Evolutionary conservation across 2,113 vertebrate species (phyloP).

Genomic region (Rhinogobius similis): DNA sequence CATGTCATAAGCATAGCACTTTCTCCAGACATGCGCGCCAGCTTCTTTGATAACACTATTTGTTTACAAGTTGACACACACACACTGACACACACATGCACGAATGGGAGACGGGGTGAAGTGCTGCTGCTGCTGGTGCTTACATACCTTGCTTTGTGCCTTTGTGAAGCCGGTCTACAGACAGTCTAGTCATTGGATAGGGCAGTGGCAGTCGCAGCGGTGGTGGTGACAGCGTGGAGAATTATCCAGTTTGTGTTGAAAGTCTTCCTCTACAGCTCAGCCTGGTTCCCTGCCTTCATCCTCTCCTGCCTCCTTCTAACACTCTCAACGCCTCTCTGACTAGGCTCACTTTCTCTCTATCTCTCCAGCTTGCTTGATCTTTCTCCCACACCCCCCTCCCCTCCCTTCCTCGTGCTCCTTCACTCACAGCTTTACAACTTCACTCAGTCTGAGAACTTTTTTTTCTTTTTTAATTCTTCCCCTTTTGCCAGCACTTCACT

Average conservation of each 20-base stretch:
- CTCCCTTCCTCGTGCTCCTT: slow-evolving; percentile 38
- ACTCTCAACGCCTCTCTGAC: slow-evolving; percentile 73
- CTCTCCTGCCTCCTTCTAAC: slow-evolving; percentile 74
- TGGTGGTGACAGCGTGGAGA: slow-evolving; percentile 18
- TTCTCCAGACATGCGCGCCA: slow-evolving; percentile 17
- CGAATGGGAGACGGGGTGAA: background rate
- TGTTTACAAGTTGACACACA: slow-evolving; percentile 35
- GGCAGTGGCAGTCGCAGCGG: slow-evolving; percentile 38
- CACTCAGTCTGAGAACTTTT: slow-evolving; percentile 61
- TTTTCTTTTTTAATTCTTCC: slow-evolving; percentile 23
- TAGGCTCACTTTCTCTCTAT: slow-evolving; percentile 54
- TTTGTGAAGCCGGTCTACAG: slow-evolving; percentile 63
- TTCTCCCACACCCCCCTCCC: slow-evolving; percentile 38
- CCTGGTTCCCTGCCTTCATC: slow-evolving; percentile 65
- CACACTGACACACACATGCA: slow-evolving; percentile 13
- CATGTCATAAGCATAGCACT: slow-evolving; percentile 22
- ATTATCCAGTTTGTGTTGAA: slow-evolving; percentile 77
- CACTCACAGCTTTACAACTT: slow-evolving; percentile 55
- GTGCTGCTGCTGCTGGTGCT: slow-evolving; percentile 54
- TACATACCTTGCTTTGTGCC: slow-evolving; percentile 78
- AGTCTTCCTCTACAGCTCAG: slow-evolving; percentile 69
- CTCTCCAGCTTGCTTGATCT: slow-evolving; percentile 64
- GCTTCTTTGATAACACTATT: slow-evolving; percentile 15
- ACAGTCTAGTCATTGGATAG: slow-evolving; percentile 76
- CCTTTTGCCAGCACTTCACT: slow-evolving; percentile 40